Evolutionary conservation across 2,888 invertebrate genomes (phyloP).

Genomic region (Cheiracanthium punctorium): DNA sequence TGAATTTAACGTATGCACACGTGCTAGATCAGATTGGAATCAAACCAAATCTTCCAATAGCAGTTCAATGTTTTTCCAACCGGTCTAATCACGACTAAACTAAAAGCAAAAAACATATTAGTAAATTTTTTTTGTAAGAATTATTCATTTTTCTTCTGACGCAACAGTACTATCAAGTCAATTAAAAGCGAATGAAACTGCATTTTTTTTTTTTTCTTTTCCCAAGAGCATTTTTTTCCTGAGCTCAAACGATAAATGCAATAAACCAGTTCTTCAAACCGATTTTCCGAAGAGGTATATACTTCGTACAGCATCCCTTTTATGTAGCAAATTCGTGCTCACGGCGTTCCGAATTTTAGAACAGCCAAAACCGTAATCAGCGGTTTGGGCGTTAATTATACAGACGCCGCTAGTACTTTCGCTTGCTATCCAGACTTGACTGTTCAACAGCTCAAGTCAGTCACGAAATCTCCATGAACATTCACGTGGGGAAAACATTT

Average conservation of each 20-base stretch:
- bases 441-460: background rate
- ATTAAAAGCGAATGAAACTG: too few relatives aligned
- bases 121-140: too few relatives aligned
- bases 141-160: too few relatives aligned
- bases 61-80: too few relatives aligned
- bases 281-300: background rate
- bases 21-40: too few relatives aligned
- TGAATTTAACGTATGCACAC: too few relatives aligned
- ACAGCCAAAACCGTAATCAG: background rate
- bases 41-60: too few relatives aligned
- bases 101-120: too few relatives aligned
- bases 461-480: background rate
- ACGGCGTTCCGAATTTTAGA: background rate
- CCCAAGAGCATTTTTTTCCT: background rate
- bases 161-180: too few relatives aligned
- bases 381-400: background rate
- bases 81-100: too few relatives aligned
- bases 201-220: background rate
- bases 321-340: background rate
- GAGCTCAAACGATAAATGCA: background rate
- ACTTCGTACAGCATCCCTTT: background rate
- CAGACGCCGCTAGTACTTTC: background rate
- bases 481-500: background rate
- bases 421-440: background rate
- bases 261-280: background rate